Evolutionary conservation across 2,113 vertebrate species (phyloP), one percentile per base, ranked within the genome.

Genomic region (Nicator chloris): DNA sequence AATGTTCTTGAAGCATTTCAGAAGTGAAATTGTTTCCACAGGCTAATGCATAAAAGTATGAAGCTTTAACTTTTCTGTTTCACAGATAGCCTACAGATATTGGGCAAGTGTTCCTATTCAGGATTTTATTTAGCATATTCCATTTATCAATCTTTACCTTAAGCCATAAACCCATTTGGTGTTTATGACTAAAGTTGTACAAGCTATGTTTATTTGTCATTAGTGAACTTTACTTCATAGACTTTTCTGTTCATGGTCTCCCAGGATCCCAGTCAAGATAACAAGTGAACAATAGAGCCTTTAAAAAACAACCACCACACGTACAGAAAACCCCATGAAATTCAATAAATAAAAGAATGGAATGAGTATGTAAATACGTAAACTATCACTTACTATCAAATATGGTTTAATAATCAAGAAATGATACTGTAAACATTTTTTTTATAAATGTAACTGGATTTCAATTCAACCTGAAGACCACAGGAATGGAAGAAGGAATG

Each of bases 91-190:
- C 98, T 97, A 91, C 71, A 97, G 98, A 96, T 95, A 95, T 15
- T 68, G 83, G 85, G 82, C 70, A 94, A 96, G 86, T 49, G 86
- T 65, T 97, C 68, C 90, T 87, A 88, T 89, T 96, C 82, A 94
- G 65, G 81, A 93, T 96, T 96, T 97, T 95, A 96, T 93, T 97
- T 96, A 97, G 98, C 97, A 98, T 98, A 98, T 98, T 97, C 96
- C 97, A 98, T 98, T 98, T 97, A 97, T 97, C 97, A 98, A 44
- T 97, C 94, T 98, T 97, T 97, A 98, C 98, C 97, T 95, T 97
- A 96, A 98, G 98, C 98, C 94, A 98, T 97, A 98, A 98, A 97
- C 96, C 96, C 96, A 98, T 98, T 98, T 96, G 63, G 54, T 96
- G 66, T 96, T 98, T 96, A 97, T 94, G 90, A 95, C 90, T 85